phyloP scores from a whole-genome alignment of 2,888 invertebrate species.

The Synergus japonicus region DNA sequence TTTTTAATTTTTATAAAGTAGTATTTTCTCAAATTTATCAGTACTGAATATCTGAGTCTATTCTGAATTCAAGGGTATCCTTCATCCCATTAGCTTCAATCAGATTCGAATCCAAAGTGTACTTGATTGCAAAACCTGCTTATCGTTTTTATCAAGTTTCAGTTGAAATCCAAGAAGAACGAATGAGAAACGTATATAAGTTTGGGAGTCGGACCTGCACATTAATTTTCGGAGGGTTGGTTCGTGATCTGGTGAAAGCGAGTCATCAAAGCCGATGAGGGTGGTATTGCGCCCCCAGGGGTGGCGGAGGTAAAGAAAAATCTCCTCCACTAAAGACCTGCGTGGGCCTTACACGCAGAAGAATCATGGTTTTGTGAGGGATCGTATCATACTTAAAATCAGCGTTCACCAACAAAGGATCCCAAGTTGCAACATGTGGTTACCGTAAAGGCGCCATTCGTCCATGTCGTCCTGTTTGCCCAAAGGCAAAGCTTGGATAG shows the following conservation, averaged over 20 bases:
- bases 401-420: constrained; percentile 52
- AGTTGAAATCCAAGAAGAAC: background rate
- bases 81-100: no score
- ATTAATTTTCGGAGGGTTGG: constrained; percentile 8
- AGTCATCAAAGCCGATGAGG: background rate
- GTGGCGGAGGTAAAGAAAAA: background rate
- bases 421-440: constrained; percentile 71
- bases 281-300: background rate
- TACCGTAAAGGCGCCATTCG: constrained; percentile 58
- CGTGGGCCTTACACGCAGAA: background rate
- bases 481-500: background rate
- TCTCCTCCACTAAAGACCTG: background rate
- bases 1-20: no score
- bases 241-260: background rate
- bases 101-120: no score
- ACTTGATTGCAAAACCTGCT: background rate
- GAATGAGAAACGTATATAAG: background rate
- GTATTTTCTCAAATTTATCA: no score
- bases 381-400: constrained; percentile 53
- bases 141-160: background rate
- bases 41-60: no score
- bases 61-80: no score
- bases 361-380: constrained; percentile 28
- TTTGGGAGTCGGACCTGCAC: background rate
- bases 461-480: constrained; percentile 7